Conservation (phyloP, 2,797 vertebrate genomes). For the Gadopsis marmoratus region DNA sequence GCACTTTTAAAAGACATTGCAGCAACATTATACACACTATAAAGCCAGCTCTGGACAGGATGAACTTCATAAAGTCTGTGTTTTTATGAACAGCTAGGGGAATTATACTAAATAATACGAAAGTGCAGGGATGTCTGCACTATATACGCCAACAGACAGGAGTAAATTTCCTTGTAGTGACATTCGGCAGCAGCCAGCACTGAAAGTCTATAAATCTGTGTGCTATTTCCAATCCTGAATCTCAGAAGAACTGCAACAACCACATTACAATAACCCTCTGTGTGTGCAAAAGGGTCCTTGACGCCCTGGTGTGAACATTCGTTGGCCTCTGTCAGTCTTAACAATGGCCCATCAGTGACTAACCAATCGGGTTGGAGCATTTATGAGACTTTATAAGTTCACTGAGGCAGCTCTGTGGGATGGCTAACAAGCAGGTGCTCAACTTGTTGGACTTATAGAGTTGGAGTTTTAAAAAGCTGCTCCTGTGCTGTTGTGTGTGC, state of each 20-base stretch:
- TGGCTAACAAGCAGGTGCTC: neutral
- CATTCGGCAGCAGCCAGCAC: conserved; percentile 33
- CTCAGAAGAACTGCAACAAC: conserved; percentile 31
- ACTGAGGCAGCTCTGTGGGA: neutral
- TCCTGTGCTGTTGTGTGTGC: no score
- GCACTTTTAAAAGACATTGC: conserved; percentile 17
- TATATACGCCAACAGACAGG: neutral
- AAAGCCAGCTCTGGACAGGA: conserved; percentile 13
- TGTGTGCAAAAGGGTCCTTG: neutral
- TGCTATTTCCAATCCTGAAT: conserved; percentile 44
- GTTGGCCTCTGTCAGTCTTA: neutral
- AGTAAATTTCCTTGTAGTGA: conserved; percentile 35
- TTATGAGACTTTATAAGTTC: neutral
- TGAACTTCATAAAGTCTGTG: conserved; percentile 2
- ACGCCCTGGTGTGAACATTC: neutral
- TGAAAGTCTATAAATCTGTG: conserved; percentile 45
- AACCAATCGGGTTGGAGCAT: neutral
- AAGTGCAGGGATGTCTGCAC: conserved; percentile 5
- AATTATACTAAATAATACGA: conserved; percentile 19
- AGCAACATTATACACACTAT: neutral
- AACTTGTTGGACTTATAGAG: neutral
- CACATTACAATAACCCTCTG: conserved; percentile 40
- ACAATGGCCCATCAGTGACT: neutral
- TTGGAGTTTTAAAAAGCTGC: neutral
- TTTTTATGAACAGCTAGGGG: conserved; percentile 13